Evolutionary conservation across 2,797 vertebrate genomes (phyloP).

Genomic region (Sebastes jordani): DNA sequence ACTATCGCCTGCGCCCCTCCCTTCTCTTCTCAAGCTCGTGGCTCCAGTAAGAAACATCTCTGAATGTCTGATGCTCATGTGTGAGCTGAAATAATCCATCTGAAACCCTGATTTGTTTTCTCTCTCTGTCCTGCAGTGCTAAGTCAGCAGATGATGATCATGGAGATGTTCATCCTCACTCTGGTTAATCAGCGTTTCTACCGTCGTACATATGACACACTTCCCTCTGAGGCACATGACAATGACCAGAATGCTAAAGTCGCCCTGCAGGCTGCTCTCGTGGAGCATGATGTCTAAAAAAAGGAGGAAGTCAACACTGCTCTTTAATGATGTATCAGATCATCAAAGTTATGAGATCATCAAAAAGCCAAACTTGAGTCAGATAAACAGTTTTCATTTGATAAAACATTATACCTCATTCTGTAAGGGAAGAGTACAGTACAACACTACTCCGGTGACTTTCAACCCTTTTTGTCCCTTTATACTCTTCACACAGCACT

Average conservation of each 20-base stretch:
- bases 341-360: background rate
- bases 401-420: background rate
- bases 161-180: constrained; percentile 91
- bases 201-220: constrained; percentile 77
- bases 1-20: constrained; percentile 87
- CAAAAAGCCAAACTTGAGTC: background rate
- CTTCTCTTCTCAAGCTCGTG: constrained; percentile 86
- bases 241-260: constrained; percentile 39
- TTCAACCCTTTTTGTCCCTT: background rate
- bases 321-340: background rate
- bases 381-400: background rate
- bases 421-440: background rate
- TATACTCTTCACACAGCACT: background rate
- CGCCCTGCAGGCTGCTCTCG: constrained; percentile 35
- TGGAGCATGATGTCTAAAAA: constrained; percentile 65
- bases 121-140: constrained; percentile 77
- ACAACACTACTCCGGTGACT: background rate
- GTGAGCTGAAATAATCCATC: background rate
- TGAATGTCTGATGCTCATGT: background rate
- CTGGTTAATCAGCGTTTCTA: constrained; percentile 83
- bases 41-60: constrained; percentile 82
- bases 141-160: constrained; percentile 88
- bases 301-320: background rate
- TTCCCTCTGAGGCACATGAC: constrained; percentile 63
- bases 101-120: background rate